Percentiles rank a stretch among this genome's conserved stretches.
These are phyloP conservation scores for Copsychus sechellarum DNA, from an alignment of 2,113 vertebrate genomes.

Conservation along the genomic window DNA sequence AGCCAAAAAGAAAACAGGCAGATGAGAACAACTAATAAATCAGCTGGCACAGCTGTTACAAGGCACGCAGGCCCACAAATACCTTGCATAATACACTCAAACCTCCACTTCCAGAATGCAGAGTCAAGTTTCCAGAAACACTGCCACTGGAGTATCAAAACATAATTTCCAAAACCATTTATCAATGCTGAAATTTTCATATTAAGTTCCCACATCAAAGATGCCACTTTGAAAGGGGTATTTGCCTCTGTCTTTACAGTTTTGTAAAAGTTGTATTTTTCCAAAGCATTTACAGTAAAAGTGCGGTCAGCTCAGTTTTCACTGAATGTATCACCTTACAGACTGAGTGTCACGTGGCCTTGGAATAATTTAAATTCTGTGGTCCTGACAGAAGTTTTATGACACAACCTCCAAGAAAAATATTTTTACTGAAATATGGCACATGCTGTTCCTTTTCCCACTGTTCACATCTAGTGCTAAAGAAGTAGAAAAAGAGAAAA, in stretches of 20 bases:
- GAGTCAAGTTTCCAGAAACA: background rate
- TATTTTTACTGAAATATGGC: background rate
- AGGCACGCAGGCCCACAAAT: background rate
- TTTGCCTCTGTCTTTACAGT: background rate
- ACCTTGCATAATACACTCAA: background rate
- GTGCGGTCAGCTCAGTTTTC: background rate
- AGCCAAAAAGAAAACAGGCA: background rate
- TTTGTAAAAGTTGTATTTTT: background rate
- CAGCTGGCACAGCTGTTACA: background rate
- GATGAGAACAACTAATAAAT: background rate
- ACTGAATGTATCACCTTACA: background rate
- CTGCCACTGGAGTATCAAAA: background rate
- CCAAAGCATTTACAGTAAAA: background rate
- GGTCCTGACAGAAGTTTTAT: background rate
- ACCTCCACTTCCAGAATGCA: background rate
- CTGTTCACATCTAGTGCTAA: background rate
- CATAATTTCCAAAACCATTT: background rate
- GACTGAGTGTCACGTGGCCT: background rate
- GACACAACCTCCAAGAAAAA: background rate
- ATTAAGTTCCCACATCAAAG: background rate
- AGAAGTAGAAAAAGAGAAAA: background rate
- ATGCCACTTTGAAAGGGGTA: background rate
- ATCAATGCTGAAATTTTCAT: background rate
- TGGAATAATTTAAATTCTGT: background rate
- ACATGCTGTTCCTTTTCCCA: background rate